Conservation (phyloP, 2,888 invertebrate species). For the Subacronicta megacephala region DNA sequence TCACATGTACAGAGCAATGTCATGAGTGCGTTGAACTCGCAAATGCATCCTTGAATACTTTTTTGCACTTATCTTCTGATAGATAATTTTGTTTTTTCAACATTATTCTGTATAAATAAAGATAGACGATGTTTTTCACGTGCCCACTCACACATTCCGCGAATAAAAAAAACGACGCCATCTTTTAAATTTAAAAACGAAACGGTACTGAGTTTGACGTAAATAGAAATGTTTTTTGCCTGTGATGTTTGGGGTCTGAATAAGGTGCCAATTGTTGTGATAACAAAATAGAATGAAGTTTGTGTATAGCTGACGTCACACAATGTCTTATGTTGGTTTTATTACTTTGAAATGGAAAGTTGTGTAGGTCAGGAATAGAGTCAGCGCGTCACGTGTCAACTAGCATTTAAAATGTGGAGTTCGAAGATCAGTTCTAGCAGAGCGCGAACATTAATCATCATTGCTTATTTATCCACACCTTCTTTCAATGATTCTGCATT, state of each 20-base stretch:
- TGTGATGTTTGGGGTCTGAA: neutral
- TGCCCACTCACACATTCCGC: conserved; percentile 33
- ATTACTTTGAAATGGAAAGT: conserved; percentile 26
- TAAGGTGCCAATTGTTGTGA: conserved; percentile 9
- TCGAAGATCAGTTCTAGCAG: no score
- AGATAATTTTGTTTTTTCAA: conserved; percentile 74
- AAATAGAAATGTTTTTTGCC: conserved; percentile 2
- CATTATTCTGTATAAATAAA: conserved; percentile 52
- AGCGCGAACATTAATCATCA: neutral
- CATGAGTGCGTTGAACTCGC: conserved; percentile 81
- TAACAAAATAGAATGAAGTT: conserved; percentile 3
- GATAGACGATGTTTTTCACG: conserved; percentile 52
- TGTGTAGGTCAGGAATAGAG: conserved; percentile 31
- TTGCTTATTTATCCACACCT: neutral
- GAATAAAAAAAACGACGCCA: conserved; percentile 45
- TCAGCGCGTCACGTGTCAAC: neutral
- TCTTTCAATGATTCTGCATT: neutral
- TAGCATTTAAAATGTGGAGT: neutral
- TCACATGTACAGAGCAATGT: conserved; percentile 79
- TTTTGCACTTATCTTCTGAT: conserved; percentile 70
- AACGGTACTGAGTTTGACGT: conserved; percentile 10
- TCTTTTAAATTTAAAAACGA: conserved; percentile 35
- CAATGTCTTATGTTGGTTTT: conserved; percentile 5
- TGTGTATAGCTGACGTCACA: conserved; percentile 13
- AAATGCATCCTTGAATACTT: conserved; percentile 81